These are phyloP conservation scores for Mirounga angustirostris DNA, from an alignment of 2,113 vertebrate genomes.

Conservation along the genomic window DNA sequence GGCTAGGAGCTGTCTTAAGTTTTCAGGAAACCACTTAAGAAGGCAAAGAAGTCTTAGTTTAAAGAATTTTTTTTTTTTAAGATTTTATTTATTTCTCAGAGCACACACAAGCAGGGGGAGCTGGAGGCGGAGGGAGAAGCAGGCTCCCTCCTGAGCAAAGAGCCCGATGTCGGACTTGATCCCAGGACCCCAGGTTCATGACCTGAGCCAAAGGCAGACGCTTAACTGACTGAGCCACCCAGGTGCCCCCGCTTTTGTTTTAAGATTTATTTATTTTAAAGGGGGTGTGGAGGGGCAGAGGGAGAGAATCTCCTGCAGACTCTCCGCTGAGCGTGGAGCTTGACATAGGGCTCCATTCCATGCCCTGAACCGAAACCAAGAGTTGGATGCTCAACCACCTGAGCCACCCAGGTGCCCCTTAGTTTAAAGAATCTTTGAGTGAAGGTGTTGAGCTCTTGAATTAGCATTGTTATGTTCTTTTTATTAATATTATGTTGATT, in stretches of 20 bases:
- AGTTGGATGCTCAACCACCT: background rate
- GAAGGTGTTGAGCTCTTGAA: conserved; percentile 19
- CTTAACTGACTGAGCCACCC: too few species aligned
- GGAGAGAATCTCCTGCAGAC: background rate
- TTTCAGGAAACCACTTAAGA: background rate
- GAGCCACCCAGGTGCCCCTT: background rate
- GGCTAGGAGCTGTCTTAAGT: background rate
- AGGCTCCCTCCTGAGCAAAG: too few species aligned
- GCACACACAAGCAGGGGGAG: background rate
- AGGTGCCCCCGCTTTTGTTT: background rate
- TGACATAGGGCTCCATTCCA: background rate
- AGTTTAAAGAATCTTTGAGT: conserved; percentile 29
- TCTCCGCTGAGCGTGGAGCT: background rate
- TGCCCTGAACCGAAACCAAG: background rate
- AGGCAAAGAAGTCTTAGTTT: background rate
- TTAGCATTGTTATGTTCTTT: background rate
- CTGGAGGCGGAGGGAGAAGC: too few species aligned
- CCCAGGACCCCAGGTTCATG: too few species aligned
- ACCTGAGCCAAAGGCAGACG: too few species aligned
- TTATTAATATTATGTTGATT: conserved; percentile 28
- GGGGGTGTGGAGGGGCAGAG: background rate
- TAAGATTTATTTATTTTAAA: background rate
- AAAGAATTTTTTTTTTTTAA: background rate
- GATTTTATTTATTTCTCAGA: background rate
- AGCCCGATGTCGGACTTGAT: too few species aligned